phyloP scores from a whole-genome alignment of 2,797 vertebrate species.

The Hipposideros larvatus region DNA sequence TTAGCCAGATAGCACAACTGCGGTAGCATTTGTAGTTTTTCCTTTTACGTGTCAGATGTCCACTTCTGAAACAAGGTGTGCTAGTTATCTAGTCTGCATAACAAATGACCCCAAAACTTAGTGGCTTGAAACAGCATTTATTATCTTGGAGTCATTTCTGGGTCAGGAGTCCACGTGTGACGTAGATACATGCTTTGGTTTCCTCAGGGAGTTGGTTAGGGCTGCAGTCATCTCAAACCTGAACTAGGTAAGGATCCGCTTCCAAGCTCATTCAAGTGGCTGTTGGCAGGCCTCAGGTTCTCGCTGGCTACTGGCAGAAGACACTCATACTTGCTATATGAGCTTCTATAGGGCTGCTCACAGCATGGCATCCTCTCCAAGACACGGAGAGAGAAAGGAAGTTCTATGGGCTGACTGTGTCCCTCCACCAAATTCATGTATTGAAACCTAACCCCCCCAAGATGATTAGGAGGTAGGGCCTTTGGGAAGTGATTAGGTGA shows the following conservation, averaged over 20 bases:
- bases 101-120: slow-evolving; percentile 33
- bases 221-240: not conserved
- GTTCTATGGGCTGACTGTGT: not conserved
- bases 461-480: not conserved
- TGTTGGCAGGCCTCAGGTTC: not conserved
- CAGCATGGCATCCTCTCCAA: not conserved
- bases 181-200: not conserved
- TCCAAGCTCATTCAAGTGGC: not conserved
- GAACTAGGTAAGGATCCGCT: not conserved
- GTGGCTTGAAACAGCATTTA: slow-evolving; percentile 8
- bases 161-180: not conserved
- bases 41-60: not conserved
- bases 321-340: not conserved
- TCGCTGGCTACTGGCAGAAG: not conserved
- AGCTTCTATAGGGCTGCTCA: not conserved
- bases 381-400: not conserved
- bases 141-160: slow-evolving; percentile 18
- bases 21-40: not conserved
- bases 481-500: not conserved
- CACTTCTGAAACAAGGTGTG: not conserved
- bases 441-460: not conserved
- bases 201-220: not conserved
- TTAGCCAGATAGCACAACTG: not conserved
- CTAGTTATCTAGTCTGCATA: not conserved
- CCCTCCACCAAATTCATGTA: not conserved